Base-by-base conservation (phyloP, 1,140 invertebrate species). In the Scaptomyza graminum region DNA sequence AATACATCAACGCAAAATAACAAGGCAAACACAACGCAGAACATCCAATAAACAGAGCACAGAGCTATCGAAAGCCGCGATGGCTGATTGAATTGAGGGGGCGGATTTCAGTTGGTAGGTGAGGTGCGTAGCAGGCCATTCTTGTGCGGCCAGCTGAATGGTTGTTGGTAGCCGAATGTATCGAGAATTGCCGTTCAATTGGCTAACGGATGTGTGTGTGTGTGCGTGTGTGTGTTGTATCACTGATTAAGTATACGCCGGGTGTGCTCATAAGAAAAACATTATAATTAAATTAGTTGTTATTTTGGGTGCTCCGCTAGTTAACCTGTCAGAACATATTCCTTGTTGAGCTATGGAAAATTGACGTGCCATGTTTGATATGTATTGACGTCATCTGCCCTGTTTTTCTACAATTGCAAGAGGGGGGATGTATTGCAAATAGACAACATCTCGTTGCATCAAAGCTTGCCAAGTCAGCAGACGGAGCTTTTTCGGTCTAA, bases 211-310 rank as follows among this genome's bases (percentile, higher is more conserved):
- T n/a, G n/a, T n/a, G n/a, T n/a, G n/a, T n/a, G n/a, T n/a, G 31
- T 34, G 31, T n/a, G 13, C 25, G 7, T 34, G 5, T 16, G 16
- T 47, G 44, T 39, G 41, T 54, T 41, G 62, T 67, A n/a, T 61
- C 49, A 37, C 67, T 73, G 67, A 85, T 83, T 80, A 83, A 59
- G 67, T 57, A 47, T 63, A 69, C 76, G 64, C 54, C 43, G 18
- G 44, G 46, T 61, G 44, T 15, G 22, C 50, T 54, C 59, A 67
- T 74, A 72, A 67, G 70, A 77, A 74, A 56, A 50, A 15, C 55
- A 76, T 54, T 22, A 72, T 72, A 68, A 67, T 50, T 11, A 65
- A 72, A 68, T 75, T 13, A 46, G 51, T 15, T 34, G 11, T 52
- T 66, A 52, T 56, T 31, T 12, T 18, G 51, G 31, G n/a, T 47